Conservation (phyloP, 2,888 invertebrate species). For the Theretra japonica region DNA sequence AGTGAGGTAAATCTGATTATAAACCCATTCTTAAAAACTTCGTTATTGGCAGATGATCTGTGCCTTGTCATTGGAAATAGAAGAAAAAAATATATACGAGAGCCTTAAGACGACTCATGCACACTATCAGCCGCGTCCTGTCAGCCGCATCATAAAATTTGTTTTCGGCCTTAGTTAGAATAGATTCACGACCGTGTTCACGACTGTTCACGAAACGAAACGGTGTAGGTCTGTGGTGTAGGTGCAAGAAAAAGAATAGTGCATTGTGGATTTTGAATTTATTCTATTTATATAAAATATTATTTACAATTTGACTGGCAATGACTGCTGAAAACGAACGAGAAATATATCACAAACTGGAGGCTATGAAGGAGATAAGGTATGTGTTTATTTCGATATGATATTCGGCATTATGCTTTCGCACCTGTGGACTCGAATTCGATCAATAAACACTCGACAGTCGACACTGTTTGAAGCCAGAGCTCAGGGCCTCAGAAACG, state of each 20-base stretch:
- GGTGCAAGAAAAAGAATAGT: not conserved
- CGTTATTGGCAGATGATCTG: too few species aligned
- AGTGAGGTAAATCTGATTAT: too few species aligned
- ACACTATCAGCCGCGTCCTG: too few species aligned
- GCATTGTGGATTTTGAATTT: constrained; percentile 16
- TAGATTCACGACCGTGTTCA: too few species aligned
- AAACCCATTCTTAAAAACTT: too few species aligned
- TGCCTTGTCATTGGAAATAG: too few species aligned
- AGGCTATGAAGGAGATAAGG: constrained; percentile 97
- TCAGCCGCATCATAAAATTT: too few species aligned
- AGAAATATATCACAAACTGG: constrained; percentile 95
- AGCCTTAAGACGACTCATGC: too few species aligned
- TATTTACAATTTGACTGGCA: constrained; percentile 41
- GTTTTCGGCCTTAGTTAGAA: too few species aligned
- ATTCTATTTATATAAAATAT: not conserved
- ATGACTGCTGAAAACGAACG: constrained; percentile 93
- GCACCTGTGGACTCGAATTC: constrained; percentile 81
- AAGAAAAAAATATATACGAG: too few species aligned
- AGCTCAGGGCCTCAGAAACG: constrained; percentile 16
- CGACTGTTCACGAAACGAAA: not conserved
- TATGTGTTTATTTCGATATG: constrained; percentile 55
- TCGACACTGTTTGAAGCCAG: constrained; percentile 53
- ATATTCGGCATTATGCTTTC: constrained; percentile 52
- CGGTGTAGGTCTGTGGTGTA: constrained; percentile 1
- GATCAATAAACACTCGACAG: constrained; percentile 80